phyloP scores from a whole-genome alignment of 1,140 invertebrate species.

The Zaprionus taronus region DNA sequence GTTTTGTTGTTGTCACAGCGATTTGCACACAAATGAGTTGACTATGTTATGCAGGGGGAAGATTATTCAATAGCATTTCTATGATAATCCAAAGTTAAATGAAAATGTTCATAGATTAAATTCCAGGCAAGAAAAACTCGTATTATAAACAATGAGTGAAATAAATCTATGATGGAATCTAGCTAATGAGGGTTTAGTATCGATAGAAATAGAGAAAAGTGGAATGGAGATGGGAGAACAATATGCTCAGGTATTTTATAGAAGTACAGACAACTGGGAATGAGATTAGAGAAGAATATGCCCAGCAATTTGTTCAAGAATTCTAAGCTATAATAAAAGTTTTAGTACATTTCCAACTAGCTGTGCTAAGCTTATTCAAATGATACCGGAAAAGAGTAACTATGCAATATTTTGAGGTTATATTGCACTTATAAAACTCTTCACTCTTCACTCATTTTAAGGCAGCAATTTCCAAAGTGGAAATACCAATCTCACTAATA shows the following conservation, averaged over 20 bases:
- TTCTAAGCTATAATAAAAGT: not conserved
- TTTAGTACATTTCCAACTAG: not conserved
- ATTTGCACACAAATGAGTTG: constrained; percentile 36
- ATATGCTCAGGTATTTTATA: not conserved
- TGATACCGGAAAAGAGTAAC: not conserved
- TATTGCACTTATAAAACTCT: constrained; percentile 3
- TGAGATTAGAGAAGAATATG: not conserved
- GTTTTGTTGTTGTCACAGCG: constrained; percentile 5
- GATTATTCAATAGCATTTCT: constrained; percentile 1
- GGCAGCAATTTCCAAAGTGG: not conserved
- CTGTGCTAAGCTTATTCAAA: not conserved
- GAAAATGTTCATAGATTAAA: not conserved
- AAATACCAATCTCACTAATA: not conserved
- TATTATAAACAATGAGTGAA: not conserved
- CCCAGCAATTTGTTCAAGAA: not conserved
- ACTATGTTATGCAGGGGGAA: not conserved
- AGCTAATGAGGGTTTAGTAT: not conserved
- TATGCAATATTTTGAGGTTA: not conserved
- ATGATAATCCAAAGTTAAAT: not conserved
- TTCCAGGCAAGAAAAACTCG: not conserved
- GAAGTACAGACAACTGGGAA: not conserved
- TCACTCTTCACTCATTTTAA: not conserved
- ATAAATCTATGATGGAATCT: not conserved
- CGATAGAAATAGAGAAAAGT: not conserved
- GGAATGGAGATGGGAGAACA: not conserved